These are phyloP conservation scores for Amphiura filiformis DNA, from an alignment of 35 echinoderm and acorn worm genomes.

Conservation along the genomic window DNA sequence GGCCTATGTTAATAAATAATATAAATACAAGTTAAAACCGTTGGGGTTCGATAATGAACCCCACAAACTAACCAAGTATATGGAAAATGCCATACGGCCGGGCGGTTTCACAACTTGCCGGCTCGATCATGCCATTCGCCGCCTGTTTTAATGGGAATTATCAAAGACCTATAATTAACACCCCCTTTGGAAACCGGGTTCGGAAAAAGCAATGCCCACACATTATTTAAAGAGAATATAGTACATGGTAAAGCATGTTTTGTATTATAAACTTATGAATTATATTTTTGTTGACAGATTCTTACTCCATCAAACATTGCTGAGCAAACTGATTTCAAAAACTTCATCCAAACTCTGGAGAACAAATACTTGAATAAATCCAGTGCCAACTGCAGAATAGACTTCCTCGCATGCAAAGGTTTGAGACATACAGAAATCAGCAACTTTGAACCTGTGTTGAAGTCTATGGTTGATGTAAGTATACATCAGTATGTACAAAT, in stretches of 20 bases:
- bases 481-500: not conserved
- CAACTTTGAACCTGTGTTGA: slow-evolving; percentile 31
- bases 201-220: not conserved
- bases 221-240: not conserved
- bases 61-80: no score
- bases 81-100: no score
- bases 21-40: no score
- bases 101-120: no score
- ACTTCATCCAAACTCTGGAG: slow-evolving; percentile 59
- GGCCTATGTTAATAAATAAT: no score
- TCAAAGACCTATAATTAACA: not conserved
- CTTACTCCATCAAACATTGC: slow-evolving; percentile 49
- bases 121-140: no score
- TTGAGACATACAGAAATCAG: slow-evolving; percentile 59
- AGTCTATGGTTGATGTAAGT: slow-evolving; percentile 60
- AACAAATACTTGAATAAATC: slow-evolving; percentile 33
- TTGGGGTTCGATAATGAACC: no score
- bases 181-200: not conserved
- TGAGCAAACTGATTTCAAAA: slow-evolving; percentile 52
- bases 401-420: slow-evolving; percentile 84
- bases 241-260: no score
- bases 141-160: no score
- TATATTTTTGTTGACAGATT: slow-evolving; percentile 43
- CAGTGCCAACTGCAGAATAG: slow-evolving; percentile 42
- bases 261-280: no score